Evolutionary conservation across 2,888 invertebrate species (phyloP).

Genomic region (Graphium colonna): DNA sequence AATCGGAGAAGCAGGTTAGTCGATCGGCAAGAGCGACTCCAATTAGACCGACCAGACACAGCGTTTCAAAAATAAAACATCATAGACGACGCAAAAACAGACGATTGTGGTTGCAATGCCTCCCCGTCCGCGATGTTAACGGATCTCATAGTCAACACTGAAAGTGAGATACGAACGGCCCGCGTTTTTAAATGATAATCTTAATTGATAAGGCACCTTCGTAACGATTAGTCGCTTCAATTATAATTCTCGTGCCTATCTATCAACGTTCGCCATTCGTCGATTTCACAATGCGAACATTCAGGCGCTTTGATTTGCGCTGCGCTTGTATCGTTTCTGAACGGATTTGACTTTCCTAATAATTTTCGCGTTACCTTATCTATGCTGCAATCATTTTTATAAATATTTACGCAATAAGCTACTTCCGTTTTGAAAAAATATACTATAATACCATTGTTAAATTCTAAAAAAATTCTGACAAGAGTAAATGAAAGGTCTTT

Average conservation of each 20-base stretch:
- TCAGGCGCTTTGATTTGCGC: background rate
- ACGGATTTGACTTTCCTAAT: too few relatives aligned
- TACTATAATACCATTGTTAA: too few relatives aligned
- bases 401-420: too few relatives aligned
- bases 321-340: background rate
- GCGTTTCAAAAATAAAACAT: conserved; percentile 13
- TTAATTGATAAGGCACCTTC: conserved; percentile 63
- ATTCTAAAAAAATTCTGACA: too few relatives aligned
- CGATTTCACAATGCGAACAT: conserved; percentile 3
- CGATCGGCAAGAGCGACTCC: background rate
- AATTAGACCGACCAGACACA: background rate
- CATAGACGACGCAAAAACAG: conserved; percentile 15
- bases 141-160: conserved; percentile 55
- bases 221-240: conserved; percentile 60
- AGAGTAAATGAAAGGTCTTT: too few relatives aligned
- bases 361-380: too few relatives aligned
- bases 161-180: conserved; percentile 55
- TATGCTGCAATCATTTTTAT: too few relatives aligned
- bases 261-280: conserved; percentile 3
- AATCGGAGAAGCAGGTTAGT: background rate
- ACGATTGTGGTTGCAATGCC: conserved; percentile 28
- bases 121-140: conserved; percentile 38
- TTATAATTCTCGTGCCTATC: conserved; percentile 34
- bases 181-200: conserved; percentile 73
- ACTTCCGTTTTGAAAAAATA: too few relatives aligned